Base-by-base conservation (phyloP, 2,888 invertebrate genomes). In the Gisinianus flammeolus region DNA sequence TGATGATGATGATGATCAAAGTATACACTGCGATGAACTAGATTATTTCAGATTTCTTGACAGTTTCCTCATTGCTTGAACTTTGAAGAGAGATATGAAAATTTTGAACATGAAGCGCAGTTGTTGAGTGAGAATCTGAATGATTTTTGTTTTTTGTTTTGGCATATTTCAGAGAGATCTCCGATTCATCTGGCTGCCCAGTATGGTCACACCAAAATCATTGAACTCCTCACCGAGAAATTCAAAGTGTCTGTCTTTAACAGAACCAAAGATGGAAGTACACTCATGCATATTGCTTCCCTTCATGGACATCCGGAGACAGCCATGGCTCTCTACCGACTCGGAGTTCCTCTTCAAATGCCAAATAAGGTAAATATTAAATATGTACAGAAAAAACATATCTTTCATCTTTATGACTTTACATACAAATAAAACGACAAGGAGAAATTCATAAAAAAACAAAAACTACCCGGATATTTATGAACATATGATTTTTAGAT, bases 341-440 rank as follows among this genome's bases (percentile, higher is more conserved):
- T 98, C 87, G 99, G 99, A 16, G 98, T 99, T 54, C 98, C 98
- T 84, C 90, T 99, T 28, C 97, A 98, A 87, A 99, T 99, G 98
- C 98, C 99, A 80, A 99, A 99, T 88, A 99, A 98, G 91, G 93
- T 91, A 82, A 79, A 26, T n/a, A n/a, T n/a, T n/a, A n/a, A n/a
- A n/a, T n/a, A n/a, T n/a, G n/a, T n/a, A n/a, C n/a, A n/a, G n/a
- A n/a, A n/a, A n/a, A n/a, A n/a, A n/a, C n/a, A n/a, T n/a, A n/a
- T n/a, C n/a, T n/a, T n/a, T n/a, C n/a, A n/a, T n/a, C n/a, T n/a
- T n/a, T n/a, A n/a, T n/a, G n/a, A n/a, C n/a, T n/a, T n/a, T n/a
- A n/a, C n/a, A n/a, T n/a, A n/a, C n/a, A n/a, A n/a, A n/a, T n/a
- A n/a, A n/a, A n/a, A n/a, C n/a, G n/a, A n/a, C n/a, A n/a, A n/a